These are phyloP conservation scores for Brienomyrus brachyistius DNA, from an alignment of 2,113 vertebrate genomes.

Conservation along the genomic window DNA sequence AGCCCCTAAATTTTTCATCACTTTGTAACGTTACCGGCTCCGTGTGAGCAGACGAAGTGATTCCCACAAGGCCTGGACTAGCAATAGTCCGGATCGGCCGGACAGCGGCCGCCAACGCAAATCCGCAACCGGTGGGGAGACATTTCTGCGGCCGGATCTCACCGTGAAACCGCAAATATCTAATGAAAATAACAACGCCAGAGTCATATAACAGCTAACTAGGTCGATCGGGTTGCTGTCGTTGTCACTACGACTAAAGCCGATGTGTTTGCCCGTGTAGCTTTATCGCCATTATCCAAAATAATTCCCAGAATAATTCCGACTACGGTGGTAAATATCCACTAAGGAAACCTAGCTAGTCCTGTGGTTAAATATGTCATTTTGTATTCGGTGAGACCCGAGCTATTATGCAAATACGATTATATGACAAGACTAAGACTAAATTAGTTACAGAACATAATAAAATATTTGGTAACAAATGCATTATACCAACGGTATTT, in stretches of 20 bases:
- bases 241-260: not conserved
- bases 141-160: no score
- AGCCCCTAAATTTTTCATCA: not conserved
- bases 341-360: not conserved
- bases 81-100: no score
- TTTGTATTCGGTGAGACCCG: not conserved
- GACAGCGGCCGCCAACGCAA: no score
- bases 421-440: not conserved
- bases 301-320: not conserved
- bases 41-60: no score
- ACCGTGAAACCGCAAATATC: no score
- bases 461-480: not conserved
- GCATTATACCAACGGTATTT: not conserved
- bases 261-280: not conserved
- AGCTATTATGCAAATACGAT: not conserved
- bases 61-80: no score
- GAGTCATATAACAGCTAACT: not conserved
- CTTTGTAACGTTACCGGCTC: conserved; percentile 1
- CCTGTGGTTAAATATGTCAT: not conserved
- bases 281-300: not conserved
- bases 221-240: not conserved
- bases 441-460: not conserved
- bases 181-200: not conserved
- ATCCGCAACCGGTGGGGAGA: no score
- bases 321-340: not conserved